Evolutionary conservation across 2,113 vertebrate genomes (phyloP).

Genomic region (Galemys pyrenaicus): DNA sequence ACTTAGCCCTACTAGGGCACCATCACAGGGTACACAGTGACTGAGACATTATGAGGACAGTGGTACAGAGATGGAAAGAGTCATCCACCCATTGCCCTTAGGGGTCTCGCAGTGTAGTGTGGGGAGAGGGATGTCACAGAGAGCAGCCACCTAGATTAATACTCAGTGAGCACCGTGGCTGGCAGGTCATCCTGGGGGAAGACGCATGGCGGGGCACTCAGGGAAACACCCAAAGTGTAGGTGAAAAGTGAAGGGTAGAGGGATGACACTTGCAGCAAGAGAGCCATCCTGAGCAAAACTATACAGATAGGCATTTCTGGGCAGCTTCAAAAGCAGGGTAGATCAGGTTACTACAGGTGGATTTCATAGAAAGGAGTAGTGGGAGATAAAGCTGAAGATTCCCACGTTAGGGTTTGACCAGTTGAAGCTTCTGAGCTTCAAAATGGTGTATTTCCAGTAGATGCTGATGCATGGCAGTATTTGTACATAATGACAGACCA

Average conservation of each 20-base stretch:
- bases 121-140: neutral
- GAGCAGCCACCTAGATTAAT: rapidly evolving
- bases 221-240: neutral
- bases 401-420: neutral
- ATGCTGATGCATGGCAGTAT: neutral
- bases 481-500: neutral
- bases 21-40: neutral
- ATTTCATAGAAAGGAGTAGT: neutral
- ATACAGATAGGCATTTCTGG: neutral
- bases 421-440: neutral
- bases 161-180: neutral
- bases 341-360: neutral
- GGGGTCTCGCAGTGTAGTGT: rapidly evolving
- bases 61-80: neutral
- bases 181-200: neutral
- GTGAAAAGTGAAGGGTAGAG: too few relatives aligned
- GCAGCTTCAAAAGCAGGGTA: rapidly evolving
- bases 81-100: neutral
- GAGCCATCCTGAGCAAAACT: neutral
- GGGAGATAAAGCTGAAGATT: neutral
- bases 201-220: neutral
- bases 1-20: neutral
- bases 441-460: neutral
- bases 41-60: neutral
- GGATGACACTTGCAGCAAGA: neutral